Base-by-base conservation (phyloP, 1,140 invertebrate genomes). In the Araneus ventricosus region DNA sequence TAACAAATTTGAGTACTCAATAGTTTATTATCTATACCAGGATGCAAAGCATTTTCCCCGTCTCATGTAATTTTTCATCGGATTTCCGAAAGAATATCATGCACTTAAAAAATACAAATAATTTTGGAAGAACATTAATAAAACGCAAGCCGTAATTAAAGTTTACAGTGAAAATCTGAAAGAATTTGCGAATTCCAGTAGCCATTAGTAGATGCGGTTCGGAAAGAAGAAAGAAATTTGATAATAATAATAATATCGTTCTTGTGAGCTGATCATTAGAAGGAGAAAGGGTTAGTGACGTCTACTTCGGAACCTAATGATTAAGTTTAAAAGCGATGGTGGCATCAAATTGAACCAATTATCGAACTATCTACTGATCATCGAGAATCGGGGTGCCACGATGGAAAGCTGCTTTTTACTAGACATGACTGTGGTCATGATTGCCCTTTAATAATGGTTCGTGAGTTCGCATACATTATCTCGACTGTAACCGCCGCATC, bases 321-420 rank as follows among this genome's bases (percentile, higher is more conserved):
- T 93, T 93, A 93, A 93, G 91, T 93, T 93, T 61, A 93, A 93
- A 93, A 87, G 91, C 91, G 91, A 93, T 93, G 91, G 91, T 93
- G 91, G 91, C 91, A 79, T 93, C 91, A 79, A 93, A 93, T 93
- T 87, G 91, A 93, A 93, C 91, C 91, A 93, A 93, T 93, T 93
- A 93, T 93, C 91, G 91, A 93, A 93, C 91, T 88, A 93, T 93
- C 91, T 93, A 61, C 91, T 75, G 91, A 85, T 93, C 91, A 93
- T 88, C 90, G 90, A 61, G 82, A 85, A 85, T 22, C 82, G 86
- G 82, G 91, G 85, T 93, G 91, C 91, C 82, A 61, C 89, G 57
- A 91, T 84, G 37, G 88, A 80, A 90, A 90, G 88, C 79, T 89
- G 88, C 88, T 92, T 45, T 91, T 63, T 86, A 59, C 61, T 52